Base-by-base conservation (phyloP, 2,888 invertebrate genomes). In the Perizoma affinitatum region DNA sequence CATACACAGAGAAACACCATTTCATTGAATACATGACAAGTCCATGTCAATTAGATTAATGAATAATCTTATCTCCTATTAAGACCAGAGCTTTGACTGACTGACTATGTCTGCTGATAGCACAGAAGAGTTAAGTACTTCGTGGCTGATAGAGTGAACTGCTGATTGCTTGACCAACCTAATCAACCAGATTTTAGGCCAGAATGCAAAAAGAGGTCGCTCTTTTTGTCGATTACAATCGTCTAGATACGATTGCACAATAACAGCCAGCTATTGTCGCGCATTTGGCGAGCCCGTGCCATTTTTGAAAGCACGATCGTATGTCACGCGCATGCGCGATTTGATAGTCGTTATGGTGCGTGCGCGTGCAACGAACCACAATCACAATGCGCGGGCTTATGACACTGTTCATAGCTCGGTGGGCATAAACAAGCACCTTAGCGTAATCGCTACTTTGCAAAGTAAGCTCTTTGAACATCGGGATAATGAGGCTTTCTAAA, bases 301-400 rank as follows among this genome's bases (percentile, higher is more conserved):
- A 66, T 66, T 69, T 65, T 69, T 54, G 63, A 65, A 68, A 68
- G 78, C 68, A 70, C 70, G 66, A 70, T 67, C 71, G 74, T 72
- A 69, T 78, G 78, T 78, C 78, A 77, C 73, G 82, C 73, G 79
- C 81, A 73, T 73, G 80, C 80, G 79, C 78, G 71, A 66, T 69
- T 74, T 73, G 75, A 80, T 78, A 68, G 62, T 73, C 73, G 83
- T 80, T 79, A 86, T 74, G 87, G 82, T 80, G 78, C 63, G 74
- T 81, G 86, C 81, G 80, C 74, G 79, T 69, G 81, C 85, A 81
- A 64, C 81, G 80, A 80, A 78, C 78, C 83, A 78, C 78, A 72
- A 74, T 76, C 78, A 83, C 78, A 83, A 83, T 80, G 77, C 79
- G 78, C 73, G 11, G 47, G 40, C 57, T 58, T 54, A 62, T 62